A percentile compares a stretch with the other conserved stretches of the same genome.
These are phyloP conservation scores for Hanleya hanleyi DNA, from an alignment of 2,888 invertebrate species.

Conservation along the genomic window DNA sequence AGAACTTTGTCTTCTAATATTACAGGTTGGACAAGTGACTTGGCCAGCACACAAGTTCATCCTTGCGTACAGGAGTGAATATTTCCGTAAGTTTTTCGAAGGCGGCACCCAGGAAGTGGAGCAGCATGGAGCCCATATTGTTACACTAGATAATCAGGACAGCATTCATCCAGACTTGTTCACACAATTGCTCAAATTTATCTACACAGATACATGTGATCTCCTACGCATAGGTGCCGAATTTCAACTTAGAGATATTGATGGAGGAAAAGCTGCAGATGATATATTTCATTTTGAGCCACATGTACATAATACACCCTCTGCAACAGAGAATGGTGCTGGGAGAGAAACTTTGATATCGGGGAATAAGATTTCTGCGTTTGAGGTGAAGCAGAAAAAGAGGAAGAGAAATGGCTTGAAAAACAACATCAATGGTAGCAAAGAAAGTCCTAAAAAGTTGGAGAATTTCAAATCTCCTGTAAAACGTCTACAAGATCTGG, in stretches of 20 bases:
- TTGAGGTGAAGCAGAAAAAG: not conserved
- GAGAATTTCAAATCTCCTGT: conserved; percentile 49
- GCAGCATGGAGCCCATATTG: not conserved
- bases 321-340: too few species aligned
- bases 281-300: conserved; percentile 34
- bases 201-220: conserved; percentile 83
- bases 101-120: conserved; percentile 20
- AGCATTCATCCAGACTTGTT: conserved; percentile 81
- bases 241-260: conserved; percentile 54
- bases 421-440: conserved; percentile 48
- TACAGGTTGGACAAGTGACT: conserved; percentile 77
- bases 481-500: conserved; percentile 61
- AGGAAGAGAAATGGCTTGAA: conserved; percentile 48
- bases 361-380: too few species aligned
- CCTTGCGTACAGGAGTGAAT: conserved; percentile 79
- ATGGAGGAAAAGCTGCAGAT: conserved; percentile 30
- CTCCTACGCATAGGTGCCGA: conserved; percentile 75
- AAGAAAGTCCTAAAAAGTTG: conserved; percentile 9
- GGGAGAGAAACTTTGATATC: not conserved
- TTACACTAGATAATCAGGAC: conserved; percentile 60
- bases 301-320: not conserved
- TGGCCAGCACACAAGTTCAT: conserved; percentile 85
- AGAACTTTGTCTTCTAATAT: too few species aligned
- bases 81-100: conserved; percentile 74
- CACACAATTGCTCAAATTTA: conserved; percentile 80